These are phyloP conservation scores for Crossocerus cetratus DNA, from an alignment of 2,888 invertebrate genomes.

Conservation along the genomic window DNA sequence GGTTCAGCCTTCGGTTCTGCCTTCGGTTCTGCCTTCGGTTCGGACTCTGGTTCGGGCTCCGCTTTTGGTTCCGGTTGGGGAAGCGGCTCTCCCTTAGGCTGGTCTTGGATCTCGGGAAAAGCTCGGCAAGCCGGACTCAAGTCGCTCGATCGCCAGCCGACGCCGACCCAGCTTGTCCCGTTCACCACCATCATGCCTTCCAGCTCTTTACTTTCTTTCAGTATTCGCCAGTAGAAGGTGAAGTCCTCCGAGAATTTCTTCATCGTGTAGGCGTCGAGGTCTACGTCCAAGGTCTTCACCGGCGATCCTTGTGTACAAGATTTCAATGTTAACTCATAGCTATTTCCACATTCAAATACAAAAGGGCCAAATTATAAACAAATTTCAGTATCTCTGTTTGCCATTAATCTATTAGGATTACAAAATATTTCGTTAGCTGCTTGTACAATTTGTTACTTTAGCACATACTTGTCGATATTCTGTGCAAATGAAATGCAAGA, in stretches of 20 bases:
- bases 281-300: slow-evolving; percentile 85
- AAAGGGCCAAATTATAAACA: too few relatives aligned
- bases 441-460: too few relatives aligned
- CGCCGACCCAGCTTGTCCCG: slow-evolving; percentile 86
- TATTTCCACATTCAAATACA: too few relatives aligned
- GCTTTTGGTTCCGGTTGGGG: slow-evolving; percentile 76
- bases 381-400: too few relatives aligned
- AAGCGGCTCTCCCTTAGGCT: slow-evolving; percentile 70
- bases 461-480: too few relatives aligned
- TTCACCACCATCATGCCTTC: slow-evolving; percentile 94
- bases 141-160: slow-evolving; percentile 94
- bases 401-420: too few relatives aligned
- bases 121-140: slow-evolving; percentile 88
- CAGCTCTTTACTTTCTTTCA: slow-evolving; percentile 90
- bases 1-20: slow-evolving; percentile 68
- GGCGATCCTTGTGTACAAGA: slow-evolving; percentile 80
- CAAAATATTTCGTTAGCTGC: too few relatives aligned
- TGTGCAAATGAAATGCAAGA: too few relatives aligned
- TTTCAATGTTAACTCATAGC: too few relatives aligned
- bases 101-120: slow-evolving; percentile 84
- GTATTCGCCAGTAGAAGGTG: slow-evolving; percentile 90
- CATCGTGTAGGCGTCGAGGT: slow-evolving; percentile 84
- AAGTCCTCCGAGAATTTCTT: slow-evolving; percentile 86
- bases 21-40: slow-evolving; percentile 74
- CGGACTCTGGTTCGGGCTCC: slow-evolving; percentile 72